Evolutionary conservation across 2,113 vertebrate genomes (phyloP).

Genomic region (Cromileptes altivelis): DNA sequence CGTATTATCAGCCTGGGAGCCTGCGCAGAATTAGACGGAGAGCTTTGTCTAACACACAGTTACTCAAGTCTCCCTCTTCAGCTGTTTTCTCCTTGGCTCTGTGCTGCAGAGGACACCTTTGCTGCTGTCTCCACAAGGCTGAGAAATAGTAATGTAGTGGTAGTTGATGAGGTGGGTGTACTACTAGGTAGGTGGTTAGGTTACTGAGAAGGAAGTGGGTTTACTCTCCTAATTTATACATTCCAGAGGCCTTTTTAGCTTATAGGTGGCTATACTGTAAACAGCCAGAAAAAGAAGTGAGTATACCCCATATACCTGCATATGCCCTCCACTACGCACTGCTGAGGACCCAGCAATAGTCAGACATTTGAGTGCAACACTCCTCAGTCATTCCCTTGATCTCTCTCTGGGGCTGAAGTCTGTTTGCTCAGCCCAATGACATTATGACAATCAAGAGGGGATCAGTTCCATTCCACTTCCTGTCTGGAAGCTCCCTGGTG

Average conservation of each 20-base stretch:
- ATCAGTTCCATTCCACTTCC: constrained; percentile 64
- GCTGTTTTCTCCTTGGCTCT: constrained; percentile 42
- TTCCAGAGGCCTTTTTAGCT: no score
- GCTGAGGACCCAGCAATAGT: constrained; percentile 9
- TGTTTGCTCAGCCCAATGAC: constrained; percentile 70
- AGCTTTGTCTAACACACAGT: constrained; percentile 59
- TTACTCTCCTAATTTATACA: no score
- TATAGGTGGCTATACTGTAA: no score
- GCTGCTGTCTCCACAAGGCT: background rate
- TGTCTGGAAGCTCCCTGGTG: constrained; percentile 57
- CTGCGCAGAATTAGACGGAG: constrained; percentile 45
- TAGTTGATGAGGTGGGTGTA: no score
- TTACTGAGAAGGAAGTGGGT: no score
- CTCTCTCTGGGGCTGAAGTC: constrained; percentile 28
- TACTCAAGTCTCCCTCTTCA: constrained; percentile 52
- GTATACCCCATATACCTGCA: no score
- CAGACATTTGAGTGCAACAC: constrained; percentile 11
- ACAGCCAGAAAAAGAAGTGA: no score
- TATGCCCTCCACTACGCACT: no score
- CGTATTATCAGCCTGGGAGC: constrained; percentile 61
- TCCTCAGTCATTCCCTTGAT: constrained; percentile 16
- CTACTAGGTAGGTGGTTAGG: no score
- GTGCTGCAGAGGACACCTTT: constrained; percentile 42
- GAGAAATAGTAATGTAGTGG: background rate
- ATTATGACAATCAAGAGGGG: constrained; percentile 66